Percentiles rank a stretch among this genome's conserved stretches.
Conservation (phyloP, 2,888 invertebrate species). For the Drosophila nr. perissopoda region DNA sequence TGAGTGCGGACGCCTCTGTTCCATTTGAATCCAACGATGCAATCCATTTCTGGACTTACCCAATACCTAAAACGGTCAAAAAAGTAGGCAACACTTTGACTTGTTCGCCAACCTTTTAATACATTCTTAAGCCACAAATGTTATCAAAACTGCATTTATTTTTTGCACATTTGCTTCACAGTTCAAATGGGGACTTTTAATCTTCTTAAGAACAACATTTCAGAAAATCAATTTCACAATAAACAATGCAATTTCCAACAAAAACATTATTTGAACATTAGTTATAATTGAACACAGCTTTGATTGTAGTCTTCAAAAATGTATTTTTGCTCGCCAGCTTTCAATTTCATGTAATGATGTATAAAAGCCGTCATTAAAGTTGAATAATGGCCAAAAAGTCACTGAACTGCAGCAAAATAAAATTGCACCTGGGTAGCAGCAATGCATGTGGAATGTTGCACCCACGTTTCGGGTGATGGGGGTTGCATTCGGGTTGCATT, state of each 20-base stretch:
- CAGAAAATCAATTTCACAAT: not conserved
- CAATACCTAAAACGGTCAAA: slow-evolving; percentile 11
- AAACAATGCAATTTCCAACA: not conserved
- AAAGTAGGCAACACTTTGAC: slow-evolving; percentile 2
- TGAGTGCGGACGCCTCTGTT: slow-evolving; percentile 32
- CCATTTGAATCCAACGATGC: not conserved
- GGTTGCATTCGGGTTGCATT: not conserved
- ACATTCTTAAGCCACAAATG: not conserved
- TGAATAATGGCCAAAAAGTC: slow-evolving; percentile 26
- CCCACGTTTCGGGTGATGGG: not conserved
- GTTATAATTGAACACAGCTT: not conserved
- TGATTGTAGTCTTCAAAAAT: not conserved
- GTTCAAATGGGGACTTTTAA: not conserved
- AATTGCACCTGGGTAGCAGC: slow-evolving; percentile 26
- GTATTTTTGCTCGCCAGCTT: not conserved
- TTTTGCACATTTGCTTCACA: too few relatives aligned
- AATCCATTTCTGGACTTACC: slow-evolving; percentile 1
- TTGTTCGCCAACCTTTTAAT: too few relatives aligned
- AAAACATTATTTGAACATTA: not conserved
- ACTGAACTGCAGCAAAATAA: slow-evolving; percentile 30
- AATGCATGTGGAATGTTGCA: not conserved
- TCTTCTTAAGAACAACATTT: not conserved
- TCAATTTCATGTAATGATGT: not conserved
- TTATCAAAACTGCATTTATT: not conserved
- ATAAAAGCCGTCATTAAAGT: slow-evolving; percentile 16